These are phyloP conservation scores for Drosophila triauraria DNA, from an alignment of 1,140 invertebrate species.

Conservation along the genomic window DNA sequence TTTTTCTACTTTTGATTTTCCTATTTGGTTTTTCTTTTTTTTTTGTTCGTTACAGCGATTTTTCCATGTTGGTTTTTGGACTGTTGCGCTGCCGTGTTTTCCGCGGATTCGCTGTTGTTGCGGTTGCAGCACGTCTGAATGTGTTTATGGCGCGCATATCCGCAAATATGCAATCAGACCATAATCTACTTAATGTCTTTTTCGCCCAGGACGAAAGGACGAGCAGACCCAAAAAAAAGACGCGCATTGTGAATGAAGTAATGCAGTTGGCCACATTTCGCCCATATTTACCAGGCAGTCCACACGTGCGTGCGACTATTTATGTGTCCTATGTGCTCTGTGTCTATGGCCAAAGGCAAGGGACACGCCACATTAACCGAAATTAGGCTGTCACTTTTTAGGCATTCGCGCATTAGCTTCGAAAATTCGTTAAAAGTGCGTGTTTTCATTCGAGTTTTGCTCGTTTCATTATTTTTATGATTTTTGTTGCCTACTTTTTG, in stretches of 20 bases:
- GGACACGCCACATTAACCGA: constrained; percentile 73
- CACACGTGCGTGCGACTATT: constrained; percentile 29
- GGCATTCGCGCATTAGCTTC: constrained; percentile 47
- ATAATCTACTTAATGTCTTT: constrained; percentile 84
- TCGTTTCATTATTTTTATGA: constrained; percentile 25
- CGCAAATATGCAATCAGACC: constrained; percentile 84
- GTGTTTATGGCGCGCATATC: constrained; percentile 83
- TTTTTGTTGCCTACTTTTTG: constrained; percentile 66
- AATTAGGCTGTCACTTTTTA: constrained; percentile 77
- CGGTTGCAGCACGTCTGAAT: constrained; percentile 82
- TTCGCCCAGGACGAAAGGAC: constrained; percentile 37
- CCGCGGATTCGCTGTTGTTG: constrained; percentile 54
- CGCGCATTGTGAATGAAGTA: constrained; percentile 71
- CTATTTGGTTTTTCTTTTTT: constrained; percentile 3
- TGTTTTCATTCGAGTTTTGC: constrained; percentile 20
- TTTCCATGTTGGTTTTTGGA: constrained; percentile 55
- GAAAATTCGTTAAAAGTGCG: constrained; percentile 57
- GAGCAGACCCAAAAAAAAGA: constrained; percentile 24
- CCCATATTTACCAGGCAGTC: constrained; percentile 12
- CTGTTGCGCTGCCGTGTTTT: constrained; percentile 66
- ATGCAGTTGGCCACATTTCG: constrained; percentile 72
- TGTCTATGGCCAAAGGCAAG: constrained; percentile 30
- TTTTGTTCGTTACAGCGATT: constrained; percentile 32
- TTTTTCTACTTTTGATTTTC: constrained; percentile 19
- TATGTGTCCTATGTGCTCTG: constrained; percentile 14